Conservation (phyloP, 2,113 vertebrate species). For the Heterocephalus glaber region DNA sequence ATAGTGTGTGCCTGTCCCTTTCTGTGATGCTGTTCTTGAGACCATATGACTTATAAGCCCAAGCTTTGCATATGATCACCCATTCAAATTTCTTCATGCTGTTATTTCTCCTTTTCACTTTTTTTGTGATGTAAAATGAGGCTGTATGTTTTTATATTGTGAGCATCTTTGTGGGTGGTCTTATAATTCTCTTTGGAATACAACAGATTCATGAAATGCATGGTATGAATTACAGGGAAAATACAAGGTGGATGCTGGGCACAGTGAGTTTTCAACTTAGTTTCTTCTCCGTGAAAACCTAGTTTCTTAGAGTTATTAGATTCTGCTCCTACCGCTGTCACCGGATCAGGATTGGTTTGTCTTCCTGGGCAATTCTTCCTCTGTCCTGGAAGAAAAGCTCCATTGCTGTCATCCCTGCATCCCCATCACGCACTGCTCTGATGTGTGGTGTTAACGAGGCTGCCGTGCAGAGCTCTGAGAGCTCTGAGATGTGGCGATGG, state of each 20-base stretch:
- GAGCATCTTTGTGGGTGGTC: not conserved
- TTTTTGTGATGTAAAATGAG: not conserved
- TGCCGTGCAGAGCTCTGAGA: not conserved
- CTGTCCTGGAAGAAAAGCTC: not conserved
- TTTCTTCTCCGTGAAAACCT: constrained; percentile 15
- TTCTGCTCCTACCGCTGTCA: not conserved
- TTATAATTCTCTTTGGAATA: not conserved
- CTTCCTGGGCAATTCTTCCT: not conserved
- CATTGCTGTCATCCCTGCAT: not conserved
- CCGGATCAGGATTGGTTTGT: not conserved
- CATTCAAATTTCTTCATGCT: not conserved
- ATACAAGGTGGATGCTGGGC: not conserved
- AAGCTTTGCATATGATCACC: not conserved
- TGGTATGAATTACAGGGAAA: not conserved
- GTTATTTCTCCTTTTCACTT: not conserved
- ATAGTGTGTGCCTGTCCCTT: accelerated
- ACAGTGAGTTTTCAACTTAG: not conserved
- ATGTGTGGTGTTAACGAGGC: not conserved
- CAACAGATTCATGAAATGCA: not conserved
- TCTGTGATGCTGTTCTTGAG: too few species aligned
- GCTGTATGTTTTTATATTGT: accelerated
- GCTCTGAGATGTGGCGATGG: accelerated
- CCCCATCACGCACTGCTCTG: not conserved
- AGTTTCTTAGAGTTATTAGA: not conserved
- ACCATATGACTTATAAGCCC: not conserved